Evolutionary conservation across 2,888 invertebrate genomes (phyloP).

Genomic region (Eumacrocentrus americanus): DNA sequence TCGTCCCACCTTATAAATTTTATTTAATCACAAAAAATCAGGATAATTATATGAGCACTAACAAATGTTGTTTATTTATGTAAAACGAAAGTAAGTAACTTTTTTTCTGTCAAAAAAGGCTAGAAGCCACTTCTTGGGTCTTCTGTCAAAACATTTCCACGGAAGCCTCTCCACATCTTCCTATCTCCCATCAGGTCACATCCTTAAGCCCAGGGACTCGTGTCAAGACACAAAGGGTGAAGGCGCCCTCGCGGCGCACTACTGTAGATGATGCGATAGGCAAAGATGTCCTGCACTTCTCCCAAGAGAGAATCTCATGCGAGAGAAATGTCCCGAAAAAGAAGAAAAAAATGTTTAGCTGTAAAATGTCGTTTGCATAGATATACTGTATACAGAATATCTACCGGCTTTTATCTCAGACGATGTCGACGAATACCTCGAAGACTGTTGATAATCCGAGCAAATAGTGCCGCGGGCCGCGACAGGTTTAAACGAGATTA

Average conservation of each 20-base stretch:
- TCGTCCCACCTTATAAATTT: too few species aligned
- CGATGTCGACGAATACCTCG: background rate
- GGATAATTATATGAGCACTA: too few species aligned
- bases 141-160: slow-evolving; percentile 10
- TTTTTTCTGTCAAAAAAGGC: too few species aligned
- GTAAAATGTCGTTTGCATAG: background rate
- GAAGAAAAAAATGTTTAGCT: background rate
- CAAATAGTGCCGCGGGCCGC: slow-evolving; percentile 47
- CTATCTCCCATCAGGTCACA: slow-evolving; percentile 30
- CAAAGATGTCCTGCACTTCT: slow-evolving; percentile 26
- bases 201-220: background rate
- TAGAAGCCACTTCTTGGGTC: too few species aligned
- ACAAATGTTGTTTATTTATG: too few species aligned
- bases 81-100: too few species aligned
- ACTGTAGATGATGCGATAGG: slow-evolving; percentile 25
- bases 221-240: slow-evolving; percentile 28
- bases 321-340: background rate
- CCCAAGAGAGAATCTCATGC: background rate
- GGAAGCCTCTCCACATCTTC: slow-evolving; percentile 32
- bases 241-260: slow-evolving; percentile 27
- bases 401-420: background rate
- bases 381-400: background rate
- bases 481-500: slow-evolving; percentile 57
- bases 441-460: slow-evolving; percentile 51
- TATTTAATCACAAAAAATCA: too few species aligned